phyloP scores from a whole-genome alignment of 2,888 invertebrate species.

The Octodonta nipae region DNA sequence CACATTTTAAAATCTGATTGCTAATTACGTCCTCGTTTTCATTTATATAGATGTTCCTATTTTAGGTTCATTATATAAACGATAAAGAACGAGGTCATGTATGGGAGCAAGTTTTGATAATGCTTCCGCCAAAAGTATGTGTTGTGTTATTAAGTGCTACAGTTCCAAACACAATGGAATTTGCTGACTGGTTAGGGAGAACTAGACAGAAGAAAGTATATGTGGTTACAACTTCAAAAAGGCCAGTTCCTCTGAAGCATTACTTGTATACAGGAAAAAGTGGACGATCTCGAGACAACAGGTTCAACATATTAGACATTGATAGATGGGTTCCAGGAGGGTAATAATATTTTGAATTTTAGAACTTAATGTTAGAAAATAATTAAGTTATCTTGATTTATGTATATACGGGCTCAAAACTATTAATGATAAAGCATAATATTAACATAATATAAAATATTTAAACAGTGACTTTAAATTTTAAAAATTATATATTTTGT shows the following conservation, averaged over 20 bases:
- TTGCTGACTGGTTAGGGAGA: slow-evolving; percentile 82
- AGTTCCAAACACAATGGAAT: slow-evolving; percentile 90
- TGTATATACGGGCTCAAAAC: neutral
- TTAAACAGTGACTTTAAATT: too few species aligned
- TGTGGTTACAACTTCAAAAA: slow-evolving; percentile 82
- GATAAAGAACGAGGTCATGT: slow-evolving; percentile 84
- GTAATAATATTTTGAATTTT: slow-evolving; percentile 26
- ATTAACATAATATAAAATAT: too few species aligned
- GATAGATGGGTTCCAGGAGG: slow-evolving; percentile 60
- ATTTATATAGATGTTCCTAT: too few species aligned
- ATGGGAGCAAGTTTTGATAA: slow-evolving; percentile 94
- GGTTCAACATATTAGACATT: slow-evolving; percentile 67
- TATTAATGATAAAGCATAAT: neutral
- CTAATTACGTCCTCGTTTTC: too few species aligned
- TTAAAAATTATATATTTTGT: too few species aligned
- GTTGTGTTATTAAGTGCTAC: slow-evolving; percentile 97
- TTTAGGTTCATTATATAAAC: slow-evolving; percentile 82
- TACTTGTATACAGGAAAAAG: slow-evolving; percentile 75
- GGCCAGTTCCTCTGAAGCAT: slow-evolving; percentile 93
- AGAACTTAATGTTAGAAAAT: neutral
- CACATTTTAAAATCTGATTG: too few species aligned
- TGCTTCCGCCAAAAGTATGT: slow-evolving; percentile 85
- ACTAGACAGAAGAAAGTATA: slow-evolving; percentile 79
- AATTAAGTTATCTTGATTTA: neutral
- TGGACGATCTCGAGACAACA: slow-evolving; percentile 61